These are phyloP conservation scores for Hyaena hyaena DNA, from an alignment of 2,113 vertebrate species.

Conservation along the genomic window DNA sequence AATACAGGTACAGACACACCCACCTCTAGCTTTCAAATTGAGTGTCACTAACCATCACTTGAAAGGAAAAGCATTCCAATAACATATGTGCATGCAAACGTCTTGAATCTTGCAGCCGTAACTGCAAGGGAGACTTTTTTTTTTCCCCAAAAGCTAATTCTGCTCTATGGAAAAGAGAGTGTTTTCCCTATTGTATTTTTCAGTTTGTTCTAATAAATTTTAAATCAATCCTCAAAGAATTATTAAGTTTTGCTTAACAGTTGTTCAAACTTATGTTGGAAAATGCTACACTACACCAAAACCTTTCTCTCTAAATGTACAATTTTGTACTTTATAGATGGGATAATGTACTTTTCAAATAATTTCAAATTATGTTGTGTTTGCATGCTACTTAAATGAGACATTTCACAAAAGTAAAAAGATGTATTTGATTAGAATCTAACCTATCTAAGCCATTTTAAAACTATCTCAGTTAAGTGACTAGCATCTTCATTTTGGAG, in stretches of 20 bases:
- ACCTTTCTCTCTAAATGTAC: background rate
- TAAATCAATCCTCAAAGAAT: background rate
- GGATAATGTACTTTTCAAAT: background rate
- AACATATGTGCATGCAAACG: background rate
- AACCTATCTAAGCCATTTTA: background rate
- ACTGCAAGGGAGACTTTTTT: background rate
- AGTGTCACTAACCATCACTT: background rate
- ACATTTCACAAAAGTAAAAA: slow-evolving; percentile 21
- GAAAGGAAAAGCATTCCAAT: background rate
- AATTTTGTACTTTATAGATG: background rate
- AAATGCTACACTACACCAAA: background rate
- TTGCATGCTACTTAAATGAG: background rate
- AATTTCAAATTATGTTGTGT: background rate
- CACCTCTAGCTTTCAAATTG: accelerated
- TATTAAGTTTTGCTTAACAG: background rate
- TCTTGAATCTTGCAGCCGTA: background rate
- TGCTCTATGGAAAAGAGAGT: background rate
- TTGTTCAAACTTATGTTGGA: background rate
- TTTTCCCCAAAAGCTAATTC: background rate
- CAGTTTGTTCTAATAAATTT: slow-evolving; percentile 27
- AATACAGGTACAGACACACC: background rate
- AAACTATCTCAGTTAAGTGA: background rate
- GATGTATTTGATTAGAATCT: background rate
- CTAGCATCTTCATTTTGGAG: background rate
- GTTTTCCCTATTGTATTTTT: background rate